phyloP scores from a whole-genome alignment of 1,140 invertebrate genomes.

The Coptotermes formosanus region DNA sequence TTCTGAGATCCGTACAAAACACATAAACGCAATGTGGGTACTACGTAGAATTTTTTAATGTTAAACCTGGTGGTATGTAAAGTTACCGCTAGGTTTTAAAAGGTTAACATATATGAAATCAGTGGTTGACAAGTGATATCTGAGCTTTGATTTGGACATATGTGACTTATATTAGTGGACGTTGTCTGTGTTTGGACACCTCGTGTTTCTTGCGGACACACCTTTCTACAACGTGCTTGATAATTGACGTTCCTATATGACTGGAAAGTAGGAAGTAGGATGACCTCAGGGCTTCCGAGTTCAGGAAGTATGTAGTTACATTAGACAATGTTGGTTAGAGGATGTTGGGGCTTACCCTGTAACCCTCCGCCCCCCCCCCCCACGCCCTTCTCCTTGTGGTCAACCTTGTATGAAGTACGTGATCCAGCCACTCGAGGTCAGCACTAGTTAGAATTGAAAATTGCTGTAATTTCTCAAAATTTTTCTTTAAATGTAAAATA shows the following conservation, averaged over 20 bases:
- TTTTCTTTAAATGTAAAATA: too few species aligned
- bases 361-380: neutral
- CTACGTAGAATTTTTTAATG: too few species aligned
- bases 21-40: too few species aligned
- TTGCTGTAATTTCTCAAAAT: neutral
- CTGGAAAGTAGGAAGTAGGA: neutral
- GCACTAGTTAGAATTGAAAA: neutral
- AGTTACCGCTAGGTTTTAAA: too few species aligned
- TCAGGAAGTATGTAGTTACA: neutral
- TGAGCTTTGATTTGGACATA: too few species aligned
- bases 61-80: too few species aligned
- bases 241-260: neutral
- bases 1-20: too few species aligned
- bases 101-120: too few species aligned
- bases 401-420: neutral
- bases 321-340: neutral
- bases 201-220: neutral
- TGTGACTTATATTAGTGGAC: too few species aligned
- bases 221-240: neutral
- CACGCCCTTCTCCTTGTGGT: neutral
- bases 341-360: neutral
- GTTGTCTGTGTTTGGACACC: neutral
- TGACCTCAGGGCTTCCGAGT: neutral
- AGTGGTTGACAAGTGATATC: too few species aligned
- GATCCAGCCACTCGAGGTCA: neutral